These are phyloP conservation scores for Eretmocerus hayati DNA, from an alignment of 2,888 invertebrate species.

Conservation along the genomic window DNA sequence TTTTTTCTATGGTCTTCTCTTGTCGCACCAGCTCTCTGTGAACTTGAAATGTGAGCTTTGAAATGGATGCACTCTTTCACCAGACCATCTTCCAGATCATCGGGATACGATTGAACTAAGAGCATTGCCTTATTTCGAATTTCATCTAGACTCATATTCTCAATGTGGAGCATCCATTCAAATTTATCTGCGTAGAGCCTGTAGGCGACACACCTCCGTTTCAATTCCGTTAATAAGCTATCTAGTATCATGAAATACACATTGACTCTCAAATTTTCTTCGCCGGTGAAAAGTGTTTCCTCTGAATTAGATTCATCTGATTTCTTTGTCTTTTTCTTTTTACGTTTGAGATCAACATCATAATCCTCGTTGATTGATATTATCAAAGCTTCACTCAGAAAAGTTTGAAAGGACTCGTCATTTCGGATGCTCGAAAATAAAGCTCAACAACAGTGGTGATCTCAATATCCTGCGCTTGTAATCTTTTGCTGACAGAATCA, in stretches of 20 bases:
- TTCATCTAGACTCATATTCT: neutral
- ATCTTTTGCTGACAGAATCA: slow-evolving; percentile 8
- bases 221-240: neutral
- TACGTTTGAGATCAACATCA: neutral
- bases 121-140: slow-evolving; percentile 5
- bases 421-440: slow-evolving; percentile 9
- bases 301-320: slow-evolving; percentile 5
- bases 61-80: slow-evolving; percentile 7
- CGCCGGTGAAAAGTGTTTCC: neutral
- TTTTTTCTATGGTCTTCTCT: too few species aligned
- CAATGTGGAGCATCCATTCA: neutral
- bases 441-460: slow-evolving; percentile 9
- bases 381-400: slow-evolving; percentile 10
- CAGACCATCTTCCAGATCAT: slow-evolving; percentile 3
- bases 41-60: too few species aligned
- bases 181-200: neutral
- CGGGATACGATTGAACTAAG: slow-evolving; percentile 9
- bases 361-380: slow-evolving; percentile 10
- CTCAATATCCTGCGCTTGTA: slow-evolving; percentile 13
- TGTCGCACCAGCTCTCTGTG: too few species aligned
- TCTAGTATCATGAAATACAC: neutral
- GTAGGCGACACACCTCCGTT: neutral
- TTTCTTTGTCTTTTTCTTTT: slow-evolving; percentile 5
- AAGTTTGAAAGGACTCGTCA: slow-evolving; percentile 7
- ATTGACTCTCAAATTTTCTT: neutral